Evolutionary conservation across 2,113 vertebrate species (phyloP).

Genomic region (Glaucidium brasilianum): DNA sequence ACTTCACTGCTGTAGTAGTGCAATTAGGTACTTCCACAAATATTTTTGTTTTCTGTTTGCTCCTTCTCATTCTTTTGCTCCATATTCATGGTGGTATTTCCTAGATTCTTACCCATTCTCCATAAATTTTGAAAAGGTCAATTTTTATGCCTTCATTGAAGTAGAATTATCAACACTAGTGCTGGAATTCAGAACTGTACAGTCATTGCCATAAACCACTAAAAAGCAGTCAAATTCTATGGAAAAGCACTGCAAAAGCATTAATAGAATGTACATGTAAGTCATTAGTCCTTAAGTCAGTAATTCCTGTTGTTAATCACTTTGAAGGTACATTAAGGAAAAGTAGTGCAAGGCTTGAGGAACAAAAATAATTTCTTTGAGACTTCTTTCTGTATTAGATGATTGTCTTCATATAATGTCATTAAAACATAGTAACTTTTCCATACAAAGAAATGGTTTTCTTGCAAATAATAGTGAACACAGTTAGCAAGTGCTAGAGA

Average conservation of each 20-base stretch:
- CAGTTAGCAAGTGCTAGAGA: background rate
- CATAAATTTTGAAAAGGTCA: background rate
- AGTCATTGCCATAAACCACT: background rate
- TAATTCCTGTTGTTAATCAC: background rate
- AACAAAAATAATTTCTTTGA: background rate
- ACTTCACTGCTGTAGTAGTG: slow-evolving; percentile 97
- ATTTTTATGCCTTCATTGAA: background rate
- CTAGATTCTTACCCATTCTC: background rate
- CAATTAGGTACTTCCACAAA: slow-evolving; percentile 85
- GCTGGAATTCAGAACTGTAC: background rate
- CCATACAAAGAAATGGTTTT: background rate
- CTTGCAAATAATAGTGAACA: background rate
- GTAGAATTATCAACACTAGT: background rate
- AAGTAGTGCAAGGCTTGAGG: background rate
- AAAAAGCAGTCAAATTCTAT: background rate
- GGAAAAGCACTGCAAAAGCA: background rate
- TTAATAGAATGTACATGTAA: background rate
- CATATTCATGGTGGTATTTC: background rate
- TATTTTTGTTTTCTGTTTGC: background rate
- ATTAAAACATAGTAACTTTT: background rate
- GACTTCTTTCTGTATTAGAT: background rate
- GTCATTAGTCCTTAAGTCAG: background rate
- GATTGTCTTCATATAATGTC: background rate
- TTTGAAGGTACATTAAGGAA: background rate
- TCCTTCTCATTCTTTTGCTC: background rate